Evolutionary conservation across 2,888 invertebrate genomes (phyloP).

Genomic region (Cremastobaeus sp.): DNA sequence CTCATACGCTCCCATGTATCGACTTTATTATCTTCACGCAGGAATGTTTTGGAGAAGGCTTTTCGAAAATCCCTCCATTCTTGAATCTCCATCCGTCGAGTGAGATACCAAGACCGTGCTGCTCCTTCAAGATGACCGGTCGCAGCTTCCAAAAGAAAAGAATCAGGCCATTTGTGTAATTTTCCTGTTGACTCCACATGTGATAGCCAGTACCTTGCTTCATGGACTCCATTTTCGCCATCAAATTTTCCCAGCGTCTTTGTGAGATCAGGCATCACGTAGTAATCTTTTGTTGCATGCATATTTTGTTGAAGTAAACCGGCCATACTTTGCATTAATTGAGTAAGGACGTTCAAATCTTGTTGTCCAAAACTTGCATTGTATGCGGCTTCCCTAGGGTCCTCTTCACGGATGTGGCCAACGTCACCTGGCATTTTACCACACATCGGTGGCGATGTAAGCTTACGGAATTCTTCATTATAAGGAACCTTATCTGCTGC

Average conservation of each 20-base stretch:
- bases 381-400: background rate
- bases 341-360: background rate
- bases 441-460: no score
- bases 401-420: no score
- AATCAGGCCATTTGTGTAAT: conserved; percentile 47
- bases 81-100: background rate
- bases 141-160: conserved; percentile 45
- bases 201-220: conserved; percentile 49
- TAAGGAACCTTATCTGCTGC: no score
- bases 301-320: background rate
- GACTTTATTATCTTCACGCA: conserved; percentile 28
- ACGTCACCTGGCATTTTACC: no score
- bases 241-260: conserved; percentile 43
- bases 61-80: conserved; percentile 6
- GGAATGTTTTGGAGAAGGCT: conserved; percentile 31
- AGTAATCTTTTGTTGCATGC: background rate
- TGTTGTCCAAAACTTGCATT: background rate
- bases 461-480: no score
- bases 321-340: background rate
- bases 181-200: conserved; percentile 48
- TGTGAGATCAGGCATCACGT: conserved; percentile 43
- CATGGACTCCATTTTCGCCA: conserved; percentile 30
- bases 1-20: conserved; percentile 48
- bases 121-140: conserved; percentile 37
- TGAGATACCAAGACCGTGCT: conserved; percentile 38